Percentiles rank a stretch among this genome's conserved stretches.
phyloP scores from a whole-genome alignment of 2,888 invertebrate genomes.

The Hypomecis atomaria region DNA sequence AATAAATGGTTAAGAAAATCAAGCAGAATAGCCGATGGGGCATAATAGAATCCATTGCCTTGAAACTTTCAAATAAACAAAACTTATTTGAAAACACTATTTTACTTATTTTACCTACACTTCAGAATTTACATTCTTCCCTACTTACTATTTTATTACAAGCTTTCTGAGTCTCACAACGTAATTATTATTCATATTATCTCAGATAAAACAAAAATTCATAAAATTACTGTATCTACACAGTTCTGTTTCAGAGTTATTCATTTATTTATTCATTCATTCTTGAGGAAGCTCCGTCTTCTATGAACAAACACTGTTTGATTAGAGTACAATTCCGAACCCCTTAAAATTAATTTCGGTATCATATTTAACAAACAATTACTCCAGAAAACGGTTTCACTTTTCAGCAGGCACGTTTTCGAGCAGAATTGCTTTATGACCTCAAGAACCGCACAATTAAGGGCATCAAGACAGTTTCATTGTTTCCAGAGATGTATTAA shows the following conservation, averaged over 20 bases:
- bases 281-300: neutral
- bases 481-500: constrained; percentile 41
- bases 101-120: too few species aligned
- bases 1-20: too few species aligned
- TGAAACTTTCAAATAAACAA: too few species aligned
- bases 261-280: neutral
- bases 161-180: too few species aligned
- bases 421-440: constrained; percentile 32
- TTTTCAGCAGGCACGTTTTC: constrained; percentile 26
- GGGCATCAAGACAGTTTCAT: constrained; percentile 41
- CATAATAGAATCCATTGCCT: too few species aligned
- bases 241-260: neutral
- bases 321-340: constrained; percentile 22
- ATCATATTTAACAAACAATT: constrained; percentile 32
- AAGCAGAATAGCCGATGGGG: too few species aligned
- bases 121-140: too few species aligned
- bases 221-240: too few species aligned
- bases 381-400: constrained; percentile 29
- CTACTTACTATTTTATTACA: too few species aligned
- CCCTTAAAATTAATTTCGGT: constrained; percentile 32
- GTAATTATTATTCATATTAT: too few species aligned
- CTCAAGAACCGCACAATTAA: constrained; percentile 36
- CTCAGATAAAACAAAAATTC: too few species aligned
- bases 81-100: too few species aligned
- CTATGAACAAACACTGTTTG: constrained; percentile 1